Evolutionary conservation across 2,113 vertebrate genomes (phyloP).

Genomic region (Cavia porcellus): DNA sequence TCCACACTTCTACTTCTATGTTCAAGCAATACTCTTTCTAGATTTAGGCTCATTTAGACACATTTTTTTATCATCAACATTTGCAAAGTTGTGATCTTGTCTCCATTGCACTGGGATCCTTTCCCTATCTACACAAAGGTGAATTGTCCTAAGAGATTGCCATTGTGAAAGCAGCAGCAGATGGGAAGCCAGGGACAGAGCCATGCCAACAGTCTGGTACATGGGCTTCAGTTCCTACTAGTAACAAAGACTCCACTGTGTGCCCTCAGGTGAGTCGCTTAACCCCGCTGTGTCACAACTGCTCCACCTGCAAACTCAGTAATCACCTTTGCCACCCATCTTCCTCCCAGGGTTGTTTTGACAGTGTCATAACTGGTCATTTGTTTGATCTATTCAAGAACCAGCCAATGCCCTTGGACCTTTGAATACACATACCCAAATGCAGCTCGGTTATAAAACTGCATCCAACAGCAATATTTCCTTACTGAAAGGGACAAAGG

Average conservation of each 20-base stretch:
- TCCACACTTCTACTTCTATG: background rate
- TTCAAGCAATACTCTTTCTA: constrained; percentile 55
- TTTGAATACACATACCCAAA: constrained; percentile 56
- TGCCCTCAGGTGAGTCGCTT: constrained; percentile 60
- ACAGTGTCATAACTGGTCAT: constrained; percentile 72
- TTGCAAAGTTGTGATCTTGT: constrained; percentile 40
- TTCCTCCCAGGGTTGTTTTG: constrained; percentile 74
- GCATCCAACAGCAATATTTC: constrained; percentile 70
- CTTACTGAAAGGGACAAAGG: constrained; percentile 77
- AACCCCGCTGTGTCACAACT: constrained; percentile 72
- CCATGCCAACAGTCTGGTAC: background rate
- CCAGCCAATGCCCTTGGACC: constrained; percentile 76
- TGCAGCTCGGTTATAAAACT: constrained; percentile 62
- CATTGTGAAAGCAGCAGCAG: constrained; percentile 1
- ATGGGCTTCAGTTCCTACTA: constrained; percentile 8
- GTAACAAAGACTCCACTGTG: constrained; percentile 65
- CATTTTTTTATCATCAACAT: background rate
- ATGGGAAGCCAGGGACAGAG: background rate
- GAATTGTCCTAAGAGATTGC: constrained; percentile 44
- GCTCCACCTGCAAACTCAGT: constrained; percentile 64
- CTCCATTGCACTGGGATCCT: background rate
- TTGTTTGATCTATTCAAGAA: constrained; percentile 75
- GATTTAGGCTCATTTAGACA: constrained; percentile 7
- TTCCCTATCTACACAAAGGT: constrained; percentile 4
- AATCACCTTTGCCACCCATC: constrained; percentile 78